Evolutionary conservation across 2,888 invertebrate genomes (phyloP).

Genomic region (Pandemis heparana): DNA sequence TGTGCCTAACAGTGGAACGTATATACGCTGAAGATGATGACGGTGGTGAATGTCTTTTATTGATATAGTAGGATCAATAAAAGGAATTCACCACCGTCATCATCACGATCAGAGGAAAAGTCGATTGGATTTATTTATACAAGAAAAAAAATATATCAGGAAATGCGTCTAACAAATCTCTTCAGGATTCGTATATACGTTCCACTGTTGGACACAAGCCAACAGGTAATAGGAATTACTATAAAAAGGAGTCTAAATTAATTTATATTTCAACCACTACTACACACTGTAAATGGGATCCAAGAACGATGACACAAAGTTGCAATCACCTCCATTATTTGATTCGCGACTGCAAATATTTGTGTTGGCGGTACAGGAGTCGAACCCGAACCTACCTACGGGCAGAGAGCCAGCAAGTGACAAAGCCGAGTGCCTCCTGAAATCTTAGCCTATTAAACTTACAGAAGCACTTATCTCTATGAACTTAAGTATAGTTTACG

Average conservation of each 20-base stretch:
- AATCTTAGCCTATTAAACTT: constrained; percentile 32
- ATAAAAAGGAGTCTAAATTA: neutral
- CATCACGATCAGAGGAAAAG: too few species aligned
- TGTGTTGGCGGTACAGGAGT: constrained; percentile 35
- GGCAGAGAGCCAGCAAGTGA: constrained; percentile 39
- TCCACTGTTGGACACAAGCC: neutral
- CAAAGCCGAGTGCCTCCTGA: constrained; percentile 21
- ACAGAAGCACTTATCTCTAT: neutral
- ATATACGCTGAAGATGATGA: too few species aligned
- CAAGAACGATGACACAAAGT: constrained; percentile 1
- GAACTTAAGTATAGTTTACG: too few species aligned
- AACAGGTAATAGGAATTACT: neutral
- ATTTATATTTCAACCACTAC: neutral
- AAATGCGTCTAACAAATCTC: too few species aligned
- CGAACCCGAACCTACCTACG: constrained; percentile 23
- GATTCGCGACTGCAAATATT: constrained; percentile 39
- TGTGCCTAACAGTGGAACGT: too few species aligned
- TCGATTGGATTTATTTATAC: too few species aligned
- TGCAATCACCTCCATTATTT: constrained; percentile 35
- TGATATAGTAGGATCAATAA: too few species aligned
- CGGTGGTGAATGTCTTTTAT: too few species aligned
- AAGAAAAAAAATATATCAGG: too few species aligned
- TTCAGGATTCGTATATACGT: too few species aligned
- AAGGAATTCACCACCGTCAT: too few species aligned
- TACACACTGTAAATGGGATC: constrained; percentile 1